Base-by-base conservation (phyloP, 2,113 vertebrate species). In the Cathartes aura region DNA sequence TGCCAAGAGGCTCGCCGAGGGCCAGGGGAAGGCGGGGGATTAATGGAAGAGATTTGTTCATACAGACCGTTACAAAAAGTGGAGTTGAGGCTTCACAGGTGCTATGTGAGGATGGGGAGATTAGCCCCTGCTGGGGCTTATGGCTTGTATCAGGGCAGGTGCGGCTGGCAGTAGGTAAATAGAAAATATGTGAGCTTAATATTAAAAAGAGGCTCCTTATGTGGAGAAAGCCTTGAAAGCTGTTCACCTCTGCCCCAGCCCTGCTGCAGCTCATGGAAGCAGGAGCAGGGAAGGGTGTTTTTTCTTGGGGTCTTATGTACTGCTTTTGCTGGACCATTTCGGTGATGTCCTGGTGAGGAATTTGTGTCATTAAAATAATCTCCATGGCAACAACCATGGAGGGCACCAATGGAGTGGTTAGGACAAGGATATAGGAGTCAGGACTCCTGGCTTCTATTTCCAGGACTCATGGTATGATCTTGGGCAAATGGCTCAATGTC, bases 41-140 rank as follows among this genome's bases (percentile, higher is more conserved):
- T 95, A 96, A 94, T 89, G 73, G 95, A 93, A 93, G 76, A 84
- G 95, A 90, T 96, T 96, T 97, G 73, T 92, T 96, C 94, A 45
- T 75, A 90, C 60, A 96, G 80, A 87, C 79, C 9, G 16, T 95
- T 96, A 96, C 75, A 93, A 96, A 91, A 91, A 96, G 85, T 38
- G 55, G 89, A 97, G 86, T 58, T 89, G 89, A 97, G 87, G 94
- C 80, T 97, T 93, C 12, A 19, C 93, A 93, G 92, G 91, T 94
- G 67, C 9, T 24, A 4, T 60, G 70, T 55, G 78, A 63, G 79
- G 89, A 90, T 43, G 89, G 87, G 66, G 82, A 94, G 87, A 96
- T 97, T 93, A 97, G 72, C 58, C 80, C 62, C 71, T 82, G 45
- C 80, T 50, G 23, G 26, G 59, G 75, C n/a, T 92, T 88, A 95